Evolutionary conservation across 2,888 invertebrate genomes (phyloP).

Genomic region (Dasysyrphus albostriatus): DNA sequence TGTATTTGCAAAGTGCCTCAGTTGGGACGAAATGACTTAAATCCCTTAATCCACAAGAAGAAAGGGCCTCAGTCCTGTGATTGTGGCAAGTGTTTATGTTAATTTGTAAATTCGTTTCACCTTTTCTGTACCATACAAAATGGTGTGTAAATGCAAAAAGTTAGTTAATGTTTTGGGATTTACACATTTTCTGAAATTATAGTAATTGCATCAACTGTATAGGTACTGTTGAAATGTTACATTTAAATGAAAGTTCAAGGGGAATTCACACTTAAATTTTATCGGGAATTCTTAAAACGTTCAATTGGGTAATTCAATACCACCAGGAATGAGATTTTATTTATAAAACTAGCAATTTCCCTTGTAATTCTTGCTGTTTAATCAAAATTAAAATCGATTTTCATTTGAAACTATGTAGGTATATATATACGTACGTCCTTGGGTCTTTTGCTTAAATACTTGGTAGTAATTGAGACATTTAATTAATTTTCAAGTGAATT

Average conservation of each 20-base stretch:
- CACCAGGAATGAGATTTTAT: not conserved
- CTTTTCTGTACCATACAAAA: not conserved
- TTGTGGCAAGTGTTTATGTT: slow-evolving; percentile 61
- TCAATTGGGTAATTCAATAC: not conserved
- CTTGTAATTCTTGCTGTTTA: slow-evolving; percentile 10
- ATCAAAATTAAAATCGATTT: slow-evolving; percentile 24
- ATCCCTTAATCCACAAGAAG: slow-evolving; percentile 57
- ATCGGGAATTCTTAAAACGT: not conserved
- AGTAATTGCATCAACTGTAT: not conserved
- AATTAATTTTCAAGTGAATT: slow-evolving; percentile 3
- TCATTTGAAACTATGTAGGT: not conserved
- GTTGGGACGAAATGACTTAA: slow-evolving; percentile 46
- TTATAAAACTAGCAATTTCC: not conserved
- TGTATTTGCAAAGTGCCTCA: slow-evolving; percentile 39
- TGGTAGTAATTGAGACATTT: slow-evolving; percentile 12
- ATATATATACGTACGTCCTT: too few relatives aligned
- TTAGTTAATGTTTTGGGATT: slow-evolving; percentile 5
- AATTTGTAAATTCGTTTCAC: slow-evolving; percentile 46
- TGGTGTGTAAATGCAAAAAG: not conserved
- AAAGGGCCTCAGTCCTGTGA: slow-evolving; percentile 50
- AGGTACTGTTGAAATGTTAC: not conserved
- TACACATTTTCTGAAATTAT: not conserved
- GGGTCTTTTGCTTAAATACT: slow-evolving; percentile 13
- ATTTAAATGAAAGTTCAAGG: not conserved
- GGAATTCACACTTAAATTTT: not conserved